These are phyloP conservation scores for Lethocerus indicus DNA, from an alignment of 1,140 invertebrate species.

Conservation along the genomic window DNA sequence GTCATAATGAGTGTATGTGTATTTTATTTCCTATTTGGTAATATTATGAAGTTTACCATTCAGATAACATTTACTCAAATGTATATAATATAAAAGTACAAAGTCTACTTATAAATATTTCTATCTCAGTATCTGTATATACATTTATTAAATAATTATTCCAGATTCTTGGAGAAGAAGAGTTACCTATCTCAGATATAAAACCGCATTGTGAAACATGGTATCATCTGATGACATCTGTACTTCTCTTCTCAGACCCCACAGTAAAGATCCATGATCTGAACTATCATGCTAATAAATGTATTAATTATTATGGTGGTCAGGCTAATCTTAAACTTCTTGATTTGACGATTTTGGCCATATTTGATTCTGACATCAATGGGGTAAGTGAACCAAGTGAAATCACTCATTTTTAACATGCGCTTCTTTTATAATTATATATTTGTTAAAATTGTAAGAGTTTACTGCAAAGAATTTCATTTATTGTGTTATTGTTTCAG, in stretches of 20 bases:
- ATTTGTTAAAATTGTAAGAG: slow-evolving; percentile 1
- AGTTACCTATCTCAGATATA: slow-evolving; percentile 40
- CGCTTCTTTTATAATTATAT: too few species aligned
- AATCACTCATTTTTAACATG: slow-evolving; percentile 18
- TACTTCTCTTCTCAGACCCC: slow-evolving; percentile 66
- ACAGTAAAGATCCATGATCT: slow-evolving; percentile 60
- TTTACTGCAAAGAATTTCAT: neutral
- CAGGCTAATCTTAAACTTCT: slow-evolving; percentile 34
- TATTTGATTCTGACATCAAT: slow-evolving; percentile 65
- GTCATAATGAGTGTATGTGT: slow-evolving; percentile 51
- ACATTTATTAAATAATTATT: slow-evolving; percentile 16
- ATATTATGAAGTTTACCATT: too few species aligned
- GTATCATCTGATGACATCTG: slow-evolving; percentile 75
- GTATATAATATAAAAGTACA: neutral
- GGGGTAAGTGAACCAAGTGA: slow-evolving; percentile 31
- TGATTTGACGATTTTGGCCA: slow-evolving; percentile 57
- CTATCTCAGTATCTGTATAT: neutral
- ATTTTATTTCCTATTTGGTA: too few species aligned
- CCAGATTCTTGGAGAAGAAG: slow-evolving; percentile 60
- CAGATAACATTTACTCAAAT: too few species aligned
- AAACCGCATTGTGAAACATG: slow-evolving; percentile 55
- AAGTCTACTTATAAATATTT: neutral
- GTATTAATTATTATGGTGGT: slow-evolving; percentile 36
- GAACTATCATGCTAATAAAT: slow-evolving; percentile 36
- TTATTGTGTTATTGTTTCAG: slow-evolving; percentile 24